Conservation (phyloP, 2,888 invertebrate genomes). For the Opisthograptis luteolata region DNA sequence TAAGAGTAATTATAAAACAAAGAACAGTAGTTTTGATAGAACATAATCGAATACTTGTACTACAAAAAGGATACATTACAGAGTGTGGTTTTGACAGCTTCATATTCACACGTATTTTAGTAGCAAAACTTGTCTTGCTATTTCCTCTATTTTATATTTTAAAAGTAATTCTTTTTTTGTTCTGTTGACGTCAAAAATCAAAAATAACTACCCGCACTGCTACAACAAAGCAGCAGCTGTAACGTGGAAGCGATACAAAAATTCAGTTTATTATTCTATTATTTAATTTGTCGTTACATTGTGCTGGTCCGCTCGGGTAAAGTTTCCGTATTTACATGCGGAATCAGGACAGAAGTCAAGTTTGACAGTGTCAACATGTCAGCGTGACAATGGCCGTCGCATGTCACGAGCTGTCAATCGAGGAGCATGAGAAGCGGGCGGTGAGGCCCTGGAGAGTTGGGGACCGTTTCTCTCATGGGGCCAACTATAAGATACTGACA, state of each 20-base stretch:
- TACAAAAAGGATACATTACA: too few relatives aligned
- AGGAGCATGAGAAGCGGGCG: slow-evolving; percentile 76
- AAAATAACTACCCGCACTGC: slow-evolving; percentile 29
- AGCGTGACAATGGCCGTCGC: slow-evolving; percentile 78
- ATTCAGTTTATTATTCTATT: slow-evolving; percentile 74
- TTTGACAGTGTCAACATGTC: slow-evolving; percentile 83
- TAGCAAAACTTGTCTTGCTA: not conserved
- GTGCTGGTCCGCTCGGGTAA: slow-evolving; percentile 62
- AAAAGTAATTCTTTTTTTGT: slow-evolving; percentile 6
- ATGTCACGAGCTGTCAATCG: slow-evolving; percentile 78
- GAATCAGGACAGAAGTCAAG: slow-evolving; percentile 82
- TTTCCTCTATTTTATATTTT: too few relatives aligned
- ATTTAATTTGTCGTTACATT: slow-evolving; percentile 82
- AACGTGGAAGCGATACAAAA: slow-evolving; percentile 45
- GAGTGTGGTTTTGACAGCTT: not conserved
- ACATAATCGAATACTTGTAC: too few relatives aligned
- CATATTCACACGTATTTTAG: too few relatives aligned
- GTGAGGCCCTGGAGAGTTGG: slow-evolving; percentile 47
- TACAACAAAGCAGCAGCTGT: slow-evolving; percentile 67
- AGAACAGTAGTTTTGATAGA: too few relatives aligned
- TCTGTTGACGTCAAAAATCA: slow-evolving; percentile 50
- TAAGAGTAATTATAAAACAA: too few relatives aligned
- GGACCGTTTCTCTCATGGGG: slow-evolving; percentile 62
- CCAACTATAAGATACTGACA: slow-evolving; percentile 47
- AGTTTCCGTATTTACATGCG: slow-evolving; percentile 80